These are phyloP conservation scores for Teinopalpus imperialis DNA, from an alignment of 2,888 invertebrate species.

Conservation along the genomic window DNA sequence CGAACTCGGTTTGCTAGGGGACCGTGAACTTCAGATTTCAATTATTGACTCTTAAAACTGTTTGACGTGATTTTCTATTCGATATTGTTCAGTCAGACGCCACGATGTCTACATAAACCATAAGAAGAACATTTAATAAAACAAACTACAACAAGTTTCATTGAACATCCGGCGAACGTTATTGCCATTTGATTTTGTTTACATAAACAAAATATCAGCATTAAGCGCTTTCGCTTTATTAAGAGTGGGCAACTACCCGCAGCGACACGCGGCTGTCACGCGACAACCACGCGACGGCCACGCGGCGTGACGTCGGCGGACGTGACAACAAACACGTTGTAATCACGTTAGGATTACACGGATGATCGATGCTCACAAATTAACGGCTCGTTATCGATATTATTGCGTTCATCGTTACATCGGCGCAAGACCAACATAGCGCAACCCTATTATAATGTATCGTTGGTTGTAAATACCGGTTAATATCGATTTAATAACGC, in stretches of 20 bases:
- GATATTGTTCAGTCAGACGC: no score
- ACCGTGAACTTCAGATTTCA: no score
- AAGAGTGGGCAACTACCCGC: slow-evolving; percentile 27
- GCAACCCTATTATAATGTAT: slow-evolving; percentile 9
- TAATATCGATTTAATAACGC: background rate
- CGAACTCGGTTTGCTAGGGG: no score
- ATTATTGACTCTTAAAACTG: no score
- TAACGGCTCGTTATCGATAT: slow-evolving; percentile 40
- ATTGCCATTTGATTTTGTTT: slow-evolving; percentile 25
- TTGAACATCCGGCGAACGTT: no score
- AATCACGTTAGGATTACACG: slow-evolving; percentile 43
- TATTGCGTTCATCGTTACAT: slow-evolving; percentile 28
- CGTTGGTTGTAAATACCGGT: background rate
- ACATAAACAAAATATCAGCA: slow-evolving; percentile 27
- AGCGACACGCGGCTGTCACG: slow-evolving; percentile 24
- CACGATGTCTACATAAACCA: no score
- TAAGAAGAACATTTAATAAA: no score
- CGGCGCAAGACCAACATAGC: slow-evolving; percentile 1
- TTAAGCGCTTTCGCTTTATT: slow-evolving; percentile 37
- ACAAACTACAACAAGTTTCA: no score
- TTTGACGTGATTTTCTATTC: no score
- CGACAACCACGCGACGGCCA: slow-evolving; percentile 29
- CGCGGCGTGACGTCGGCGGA: slow-evolving; percentile 28
- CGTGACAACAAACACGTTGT: slow-evolving; percentile 39
- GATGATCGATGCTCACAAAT: slow-evolving; percentile 45